phyloP scores from a whole-genome alignment of 2,113 vertebrate species.

The Chaetorhynchus papuensis region DNA sequence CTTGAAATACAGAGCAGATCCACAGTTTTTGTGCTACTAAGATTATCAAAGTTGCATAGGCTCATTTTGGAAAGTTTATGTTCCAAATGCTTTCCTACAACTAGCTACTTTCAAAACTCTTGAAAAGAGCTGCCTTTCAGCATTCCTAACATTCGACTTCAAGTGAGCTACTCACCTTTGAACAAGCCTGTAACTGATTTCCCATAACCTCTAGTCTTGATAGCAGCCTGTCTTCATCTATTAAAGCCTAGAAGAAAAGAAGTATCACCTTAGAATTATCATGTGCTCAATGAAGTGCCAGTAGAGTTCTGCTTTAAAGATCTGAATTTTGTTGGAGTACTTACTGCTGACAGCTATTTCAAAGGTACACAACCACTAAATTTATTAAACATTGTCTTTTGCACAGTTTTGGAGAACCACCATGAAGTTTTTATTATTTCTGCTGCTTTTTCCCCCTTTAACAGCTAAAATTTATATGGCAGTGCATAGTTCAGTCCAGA shows the following conservation, averaged over 20 bases:
- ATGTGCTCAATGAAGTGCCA: neutral
- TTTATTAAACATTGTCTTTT: neutral
- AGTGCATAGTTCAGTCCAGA: neutral
- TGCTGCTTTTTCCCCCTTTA: neutral
- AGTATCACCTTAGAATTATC: constrained; percentile 4
- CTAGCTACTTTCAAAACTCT: neutral
- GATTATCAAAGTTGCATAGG: neutral
- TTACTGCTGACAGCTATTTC: neutral
- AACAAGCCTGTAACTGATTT: constrained; percentile 94
- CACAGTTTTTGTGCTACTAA: neutral
- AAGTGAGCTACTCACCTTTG: constrained; percentile 80
- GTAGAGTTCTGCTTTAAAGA: neutral
- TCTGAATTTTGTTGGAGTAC: neutral
- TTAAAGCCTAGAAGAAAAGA: constrained; percentile 85
- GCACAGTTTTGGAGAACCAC: neutral
- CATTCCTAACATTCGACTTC: neutral
- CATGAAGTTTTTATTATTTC: neutral
- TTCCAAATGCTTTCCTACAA: neutral
- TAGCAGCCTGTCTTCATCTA: constrained; percentile 97
- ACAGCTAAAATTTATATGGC: neutral
- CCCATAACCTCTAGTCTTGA: constrained; percentile 98
- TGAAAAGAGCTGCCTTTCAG: neutral
- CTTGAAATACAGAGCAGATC: neutral
- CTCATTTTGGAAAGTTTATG: neutral
- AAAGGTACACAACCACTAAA: neutral